Conservation (phyloP, 2,797 vertebrate genomes). For the Furcifer pardalis region DNA sequence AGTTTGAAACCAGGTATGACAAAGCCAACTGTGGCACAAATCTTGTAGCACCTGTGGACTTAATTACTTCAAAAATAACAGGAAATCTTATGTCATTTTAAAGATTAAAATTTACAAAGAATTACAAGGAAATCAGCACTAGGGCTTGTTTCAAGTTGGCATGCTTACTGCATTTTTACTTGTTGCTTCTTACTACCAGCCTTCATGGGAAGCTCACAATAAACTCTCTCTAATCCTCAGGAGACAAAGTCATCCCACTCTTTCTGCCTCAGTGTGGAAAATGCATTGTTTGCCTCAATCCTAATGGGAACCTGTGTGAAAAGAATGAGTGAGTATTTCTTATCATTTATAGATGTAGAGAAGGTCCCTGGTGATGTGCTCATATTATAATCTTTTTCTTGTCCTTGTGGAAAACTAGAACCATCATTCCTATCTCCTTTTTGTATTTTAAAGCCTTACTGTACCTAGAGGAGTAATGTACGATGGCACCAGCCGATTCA, state of each 20-base stretch:
- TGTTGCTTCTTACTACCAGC: not conserved
- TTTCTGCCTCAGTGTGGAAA: conserved; percentile 74
- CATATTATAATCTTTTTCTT: not conserved
- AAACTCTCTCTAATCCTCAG: conserved; percentile 50
- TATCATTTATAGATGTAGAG: too few relatives aligned
- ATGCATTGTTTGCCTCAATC: conserved; percentile 67
- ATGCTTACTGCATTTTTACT: too few relatives aligned
- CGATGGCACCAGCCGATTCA: conserved; percentile 76
- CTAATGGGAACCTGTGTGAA: conserved; percentile 65
- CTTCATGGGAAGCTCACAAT: not conserved
- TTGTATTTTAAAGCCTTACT: conserved; percentile 38
- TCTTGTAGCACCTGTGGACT: too few relatives aligned
- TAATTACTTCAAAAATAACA: too few relatives aligned
- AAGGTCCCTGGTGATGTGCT: not conserved
- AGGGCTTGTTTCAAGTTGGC: too few relatives aligned
- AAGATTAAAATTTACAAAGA: too few relatives aligned
- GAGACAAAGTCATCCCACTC: conserved; percentile 81
- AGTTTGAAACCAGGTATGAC: conserved; percentile 85
- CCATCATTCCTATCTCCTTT: not conserved
- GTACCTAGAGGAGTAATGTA: conserved; percentile 38
- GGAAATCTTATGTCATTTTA: too few relatives aligned
- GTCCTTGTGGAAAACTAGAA: conserved; percentile 13
- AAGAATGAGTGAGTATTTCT: conserved; percentile 64
- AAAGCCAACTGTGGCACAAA: not conserved
- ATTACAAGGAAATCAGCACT: too few relatives aligned